Evolutionary conservation across 2,888 invertebrate species (phyloP), one percentile per base, ranked within the genome.

Genomic region (Heliconius erato): DNA sequence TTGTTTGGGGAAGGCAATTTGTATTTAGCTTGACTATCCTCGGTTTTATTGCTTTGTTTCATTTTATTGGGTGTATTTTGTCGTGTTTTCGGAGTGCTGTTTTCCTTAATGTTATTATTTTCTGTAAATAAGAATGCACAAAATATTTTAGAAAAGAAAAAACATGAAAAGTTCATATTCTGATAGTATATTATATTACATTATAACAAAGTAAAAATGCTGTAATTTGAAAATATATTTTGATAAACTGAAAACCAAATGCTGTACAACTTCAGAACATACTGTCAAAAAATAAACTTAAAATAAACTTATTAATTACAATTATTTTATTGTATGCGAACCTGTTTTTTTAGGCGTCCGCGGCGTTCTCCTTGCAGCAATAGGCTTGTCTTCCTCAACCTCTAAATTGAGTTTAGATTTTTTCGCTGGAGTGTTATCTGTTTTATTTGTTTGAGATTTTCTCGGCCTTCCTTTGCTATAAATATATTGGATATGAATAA

Each of bases 1-100:
- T 76, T 76, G 40, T 40, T 79, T 1, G 87, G 86, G 0, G 89
- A 88, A 6, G 88, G 89, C 26, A 89, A 87, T 67, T 88, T 90
- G 74, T 89, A 88, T 44, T 84, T 84, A 23, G 86, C 84, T 19
- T 87, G 86, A 78, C 44, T 44, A 26, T 40, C 77, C 26, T 68
- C 78, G 19, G 6, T 14, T 26, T 19, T 23, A 23, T 16, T 19
- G 32, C 12, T 68, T 49, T 49, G 32, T 35, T 49, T 44, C 65
- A 49, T 23, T 78, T 78, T 68, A 23, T 44, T 49, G 49, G 78
- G 26, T 49, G 78, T 44, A 12, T 12, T 78, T 49, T 68, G 67
- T 16, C 78, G 67, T 28, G 65, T 78, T 78, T 49, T 78, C n/a
- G 65, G 65, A 28, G 68, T 78, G 28, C 23, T 78, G 28, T 32